Conservation (phyloP, 2,113 vertebrate genomes). For the Castor canadensis region DNA sequence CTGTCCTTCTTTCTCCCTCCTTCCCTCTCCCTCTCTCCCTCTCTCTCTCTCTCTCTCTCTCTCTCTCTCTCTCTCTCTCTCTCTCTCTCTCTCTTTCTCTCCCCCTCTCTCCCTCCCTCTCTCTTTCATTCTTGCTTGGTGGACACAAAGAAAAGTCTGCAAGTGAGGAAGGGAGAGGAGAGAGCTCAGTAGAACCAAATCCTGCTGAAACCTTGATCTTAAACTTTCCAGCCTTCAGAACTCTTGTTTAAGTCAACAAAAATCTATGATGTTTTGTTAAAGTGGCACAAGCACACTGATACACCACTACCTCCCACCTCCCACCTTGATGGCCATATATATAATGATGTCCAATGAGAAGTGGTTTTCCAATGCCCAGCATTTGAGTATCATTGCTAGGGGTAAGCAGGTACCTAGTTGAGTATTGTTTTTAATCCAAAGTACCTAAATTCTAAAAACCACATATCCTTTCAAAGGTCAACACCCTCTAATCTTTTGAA, state of each 20-base stretch:
- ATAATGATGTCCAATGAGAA: neutral
- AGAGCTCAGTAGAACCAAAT: neutral
- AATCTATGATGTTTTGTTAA: neutral
- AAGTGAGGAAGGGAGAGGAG: neutral
- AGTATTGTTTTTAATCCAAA: neutral
- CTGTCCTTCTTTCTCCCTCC: neutral
- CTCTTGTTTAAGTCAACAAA: neutral
- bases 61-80: no score
- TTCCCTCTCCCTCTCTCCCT: neutral
- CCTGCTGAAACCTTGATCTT: neutral
- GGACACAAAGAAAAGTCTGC: neutral
- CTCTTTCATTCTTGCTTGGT: neutral
- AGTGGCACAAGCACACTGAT: neutral
- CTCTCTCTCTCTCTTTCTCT: no score
- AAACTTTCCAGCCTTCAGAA: neutral
- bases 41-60: neutral
- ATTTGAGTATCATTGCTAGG: neutral
- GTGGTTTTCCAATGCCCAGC: neutral
- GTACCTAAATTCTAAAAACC: neutral
- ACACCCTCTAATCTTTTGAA: neutral
- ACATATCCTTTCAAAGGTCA: neutral
- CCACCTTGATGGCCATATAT: neutral
- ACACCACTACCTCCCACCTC: no score
- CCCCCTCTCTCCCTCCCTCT: neutral
- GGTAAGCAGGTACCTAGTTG: neutral